Base-by-base conservation (phyloP, 2,113 vertebrate genomes). In the Diphyllodes magnificus region DNA sequence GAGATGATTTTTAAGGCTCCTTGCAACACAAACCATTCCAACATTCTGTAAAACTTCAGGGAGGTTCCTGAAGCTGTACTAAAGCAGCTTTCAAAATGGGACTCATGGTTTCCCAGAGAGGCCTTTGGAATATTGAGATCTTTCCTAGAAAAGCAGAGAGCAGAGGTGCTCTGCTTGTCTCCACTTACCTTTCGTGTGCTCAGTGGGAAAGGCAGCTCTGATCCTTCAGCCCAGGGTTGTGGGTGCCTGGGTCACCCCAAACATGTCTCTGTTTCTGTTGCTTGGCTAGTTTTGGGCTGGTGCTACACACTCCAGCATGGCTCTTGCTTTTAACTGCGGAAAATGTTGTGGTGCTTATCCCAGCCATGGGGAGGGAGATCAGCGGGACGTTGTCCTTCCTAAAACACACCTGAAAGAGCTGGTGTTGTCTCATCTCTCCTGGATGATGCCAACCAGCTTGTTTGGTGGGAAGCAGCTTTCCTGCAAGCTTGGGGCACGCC, bases 381-480 rank as follows among this genome's bases (percentile, higher is more conserved):
- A 7, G 28, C 0, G 1, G 61, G 85, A n/a, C 22, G 6, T 2
- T 3, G 6, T 40, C n/a, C 64, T 77, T 69, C 44, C 49, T 40
- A 35, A 91, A 82, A 9, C 19, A 3, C 28, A 20, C 12, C 44
- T 4, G 11, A 24, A 54, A 13, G 35, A 40, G 35, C 25, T 2
- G 3, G 4, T 6, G 5, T 1, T 23, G 7, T 30, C 35, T 77
- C 11, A 1, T 5, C 60, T 69, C 11, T 2, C 47, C 15, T 0
- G 24, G 40, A 3, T 9, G 33, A 18, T 39, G 59, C 35, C 90
- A 24, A 6, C 35, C 39, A 40, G 31, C 24, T 13, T 10, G 11
- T 54, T 25, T 22, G 78, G 10, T 15, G 28, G 54, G 45, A 37
- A 47, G 54, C 24, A 35, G 75, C 53, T 71, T 37, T 68, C 47